These are phyloP conservation scores for Fregata magnificens DNA, from an alignment of 2,113 vertebrate genomes.

Conservation along the genomic window DNA sequence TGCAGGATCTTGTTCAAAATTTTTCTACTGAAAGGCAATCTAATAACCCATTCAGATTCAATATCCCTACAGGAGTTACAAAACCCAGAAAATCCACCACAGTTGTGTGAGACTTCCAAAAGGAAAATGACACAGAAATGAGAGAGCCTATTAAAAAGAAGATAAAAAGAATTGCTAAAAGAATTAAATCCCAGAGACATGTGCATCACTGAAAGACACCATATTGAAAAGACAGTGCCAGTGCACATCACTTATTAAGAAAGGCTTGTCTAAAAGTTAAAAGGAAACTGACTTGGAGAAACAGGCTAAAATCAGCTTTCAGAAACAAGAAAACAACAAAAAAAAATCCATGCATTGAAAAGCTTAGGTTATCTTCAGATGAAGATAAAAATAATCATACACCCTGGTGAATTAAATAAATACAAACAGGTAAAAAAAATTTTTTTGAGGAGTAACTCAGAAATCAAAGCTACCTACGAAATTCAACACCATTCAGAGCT, in stretches of 20 bases:
- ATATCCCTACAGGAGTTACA: background rate
- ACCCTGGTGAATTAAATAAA: background rate
- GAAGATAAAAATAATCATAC: background rate
- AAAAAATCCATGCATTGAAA: background rate
- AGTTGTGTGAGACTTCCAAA: background rate
- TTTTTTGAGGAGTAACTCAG: background rate
- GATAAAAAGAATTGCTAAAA: background rate
- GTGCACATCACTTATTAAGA: background rate
- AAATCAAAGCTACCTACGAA: background rate
- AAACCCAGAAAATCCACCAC: background rate
- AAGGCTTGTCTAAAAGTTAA: background rate
- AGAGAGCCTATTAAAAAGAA: background rate
- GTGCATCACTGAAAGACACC: background rate
- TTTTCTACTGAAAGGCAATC: background rate
- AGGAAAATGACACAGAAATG: background rate
- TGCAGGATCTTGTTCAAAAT: background rate
- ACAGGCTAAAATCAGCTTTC: background rate
- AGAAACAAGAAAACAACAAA: background rate
- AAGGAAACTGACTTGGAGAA: background rate
- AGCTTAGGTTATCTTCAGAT: background rate
- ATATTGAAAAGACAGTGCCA: background rate
- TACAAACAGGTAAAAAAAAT: background rate
- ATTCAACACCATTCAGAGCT: background rate
- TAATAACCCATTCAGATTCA: background rate
- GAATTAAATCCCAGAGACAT: background rate